Evolutionary conservation across 2,888 invertebrate species (phyloP).

Genomic region (Gymnoscelis rufifasciata): DNA sequence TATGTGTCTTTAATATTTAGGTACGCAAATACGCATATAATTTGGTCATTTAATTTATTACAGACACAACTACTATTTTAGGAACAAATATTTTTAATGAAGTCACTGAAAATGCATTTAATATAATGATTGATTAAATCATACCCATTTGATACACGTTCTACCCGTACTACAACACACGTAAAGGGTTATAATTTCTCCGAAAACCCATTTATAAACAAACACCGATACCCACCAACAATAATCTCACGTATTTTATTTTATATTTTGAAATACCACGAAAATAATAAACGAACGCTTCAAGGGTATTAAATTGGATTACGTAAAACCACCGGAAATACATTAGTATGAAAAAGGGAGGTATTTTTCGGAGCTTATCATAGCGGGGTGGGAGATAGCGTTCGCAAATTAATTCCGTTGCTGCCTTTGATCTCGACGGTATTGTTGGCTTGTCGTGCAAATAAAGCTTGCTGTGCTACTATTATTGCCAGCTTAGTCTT

Average conservation of each 20-base stretch:
- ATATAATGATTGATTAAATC: too few species aligned
- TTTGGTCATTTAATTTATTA: too few species aligned
- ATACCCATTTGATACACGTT: too few species aligned
- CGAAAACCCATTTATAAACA: not conserved
- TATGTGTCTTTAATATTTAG: too few species aligned
- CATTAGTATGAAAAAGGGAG: conserved; percentile 38
- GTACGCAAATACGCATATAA: too few species aligned
- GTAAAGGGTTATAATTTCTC: too few species aligned
- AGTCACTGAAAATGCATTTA: too few species aligned
- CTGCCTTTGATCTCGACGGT: conserved; percentile 63
- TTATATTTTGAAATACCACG: conserved; percentile 2
- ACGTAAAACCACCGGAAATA: conserved; percentile 31
- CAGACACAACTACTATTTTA: too few species aligned
- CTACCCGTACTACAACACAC: too few species aligned
- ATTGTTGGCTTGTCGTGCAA: conserved; percentile 66
- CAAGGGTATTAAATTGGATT: conserved; percentile 29
- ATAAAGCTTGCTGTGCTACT: conserved; percentile 43
- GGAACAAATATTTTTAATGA: too few species aligned
- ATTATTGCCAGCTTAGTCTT: conserved; percentile 12
- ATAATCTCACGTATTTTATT: not conserved
- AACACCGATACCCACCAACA: not conserved
- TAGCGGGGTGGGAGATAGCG: conserved; percentile 51
- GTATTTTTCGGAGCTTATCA: conserved; percentile 50
- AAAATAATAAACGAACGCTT: conserved; percentile 15
- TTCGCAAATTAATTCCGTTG: conserved; percentile 68